Evolutionary conservation across 2,113 vertebrate genomes (phyloP).

Genomic region (Cercopithecus mona): DNA sequence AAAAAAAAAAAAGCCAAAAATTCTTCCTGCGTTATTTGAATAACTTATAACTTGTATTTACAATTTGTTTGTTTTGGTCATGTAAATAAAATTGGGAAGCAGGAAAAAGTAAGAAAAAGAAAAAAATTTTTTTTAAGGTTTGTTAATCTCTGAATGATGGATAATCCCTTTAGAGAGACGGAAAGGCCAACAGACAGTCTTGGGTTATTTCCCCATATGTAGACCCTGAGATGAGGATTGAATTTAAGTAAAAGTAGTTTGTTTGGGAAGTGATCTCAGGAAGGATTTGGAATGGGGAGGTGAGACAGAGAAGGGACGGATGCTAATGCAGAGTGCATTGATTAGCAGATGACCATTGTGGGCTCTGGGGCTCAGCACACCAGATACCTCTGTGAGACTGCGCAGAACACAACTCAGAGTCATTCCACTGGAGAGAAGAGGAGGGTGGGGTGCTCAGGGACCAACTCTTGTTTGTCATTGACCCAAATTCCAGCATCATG

Average conservation of each 20-base stretch:
- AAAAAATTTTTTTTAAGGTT: background rate
- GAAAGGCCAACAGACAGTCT: background rate
- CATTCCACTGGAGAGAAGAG: background rate
- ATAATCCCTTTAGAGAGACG: background rate
- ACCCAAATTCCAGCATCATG: background rate
- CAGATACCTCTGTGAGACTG: background rate
- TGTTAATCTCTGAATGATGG: background rate
- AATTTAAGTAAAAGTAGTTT: background rate
- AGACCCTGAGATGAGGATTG: background rate
- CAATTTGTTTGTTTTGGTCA: background rate
- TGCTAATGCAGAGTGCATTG: background rate
- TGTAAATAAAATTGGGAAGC: no score
- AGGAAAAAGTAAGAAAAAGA: no score
- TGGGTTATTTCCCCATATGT: background rate
- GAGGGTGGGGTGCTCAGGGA: rapidly evolving
- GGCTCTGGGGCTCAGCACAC: background rate
- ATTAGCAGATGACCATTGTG: background rate
- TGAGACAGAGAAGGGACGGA: background rate
- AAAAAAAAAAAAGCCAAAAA: background rate
- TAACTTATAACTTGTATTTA: background rate
- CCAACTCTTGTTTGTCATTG: background rate
- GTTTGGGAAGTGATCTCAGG: background rate
- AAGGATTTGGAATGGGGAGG: background rate
- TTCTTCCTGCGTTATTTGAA: background rate
- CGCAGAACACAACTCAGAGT: background rate